These are phyloP conservation scores for Tretioscincus oriximinensis DNA, from an alignment of 2,113 vertebrate genomes.

Conservation along the genomic window DNA sequence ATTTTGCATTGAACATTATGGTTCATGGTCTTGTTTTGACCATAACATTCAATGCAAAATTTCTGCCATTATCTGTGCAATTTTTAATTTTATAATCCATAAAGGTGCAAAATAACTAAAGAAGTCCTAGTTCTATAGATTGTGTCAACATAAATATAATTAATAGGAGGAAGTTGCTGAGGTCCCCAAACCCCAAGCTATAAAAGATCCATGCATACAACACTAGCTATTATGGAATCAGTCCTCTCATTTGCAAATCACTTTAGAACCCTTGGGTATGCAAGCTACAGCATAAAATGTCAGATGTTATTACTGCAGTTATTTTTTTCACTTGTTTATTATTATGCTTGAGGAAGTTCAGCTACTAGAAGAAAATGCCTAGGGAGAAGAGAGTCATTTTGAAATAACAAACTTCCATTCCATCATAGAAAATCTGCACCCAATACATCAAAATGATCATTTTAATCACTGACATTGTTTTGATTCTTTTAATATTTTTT, in stretches of 20 bases:
- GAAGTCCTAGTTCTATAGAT: neutral
- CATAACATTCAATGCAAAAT: neutral
- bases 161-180: neutral
- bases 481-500: constrained; percentile 12
- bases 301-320: neutral
- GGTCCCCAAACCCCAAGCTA: neutral
- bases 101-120: neutral
- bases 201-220: constrained; percentile 4
- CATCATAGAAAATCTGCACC: neutral
- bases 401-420: constrained; percentile 7
- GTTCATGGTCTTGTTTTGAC: neutral
- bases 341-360: constrained; percentile 7
- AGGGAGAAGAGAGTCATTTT: constrained; percentile 12
- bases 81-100: neutral
- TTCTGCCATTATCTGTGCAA: neutral
- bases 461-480: constrained; percentile 17
- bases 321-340: constrained; percentile 6
- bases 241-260: neutral
- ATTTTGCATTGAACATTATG: neutral
- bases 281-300: constrained; percentile 19
- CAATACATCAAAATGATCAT: constrained; percentile 1
- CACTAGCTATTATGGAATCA: neutral
- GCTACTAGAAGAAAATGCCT: neutral
- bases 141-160: constrained; percentile 4
- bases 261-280: neutral